These are phyloP conservation scores for Anarhynchus alexandrinus DNA, from an alignment of 2,113 vertebrate species.

Conservation along the genomic window DNA sequence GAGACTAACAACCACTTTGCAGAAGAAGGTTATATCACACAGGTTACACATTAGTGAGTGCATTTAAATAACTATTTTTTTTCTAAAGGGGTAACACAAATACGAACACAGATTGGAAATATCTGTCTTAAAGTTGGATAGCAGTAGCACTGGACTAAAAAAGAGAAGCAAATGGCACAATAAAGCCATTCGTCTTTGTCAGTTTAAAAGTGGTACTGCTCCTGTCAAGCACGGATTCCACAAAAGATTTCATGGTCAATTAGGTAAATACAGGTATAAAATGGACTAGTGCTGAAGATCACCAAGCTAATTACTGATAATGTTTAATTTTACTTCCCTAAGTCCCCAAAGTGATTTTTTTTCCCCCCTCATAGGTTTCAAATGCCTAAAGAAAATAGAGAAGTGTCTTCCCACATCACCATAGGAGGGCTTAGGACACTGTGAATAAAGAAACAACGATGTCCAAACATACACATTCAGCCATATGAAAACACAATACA, in stretches of 20 bases:
- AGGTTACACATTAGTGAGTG: neutral
- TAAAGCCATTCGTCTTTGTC: slow-evolving; percentile 75
- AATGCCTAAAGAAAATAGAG: slow-evolving; percentile 51
- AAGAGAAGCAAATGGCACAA: slow-evolving; percentile 48
- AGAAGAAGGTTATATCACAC: rapidly evolving
- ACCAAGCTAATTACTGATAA: slow-evolving; percentile 77
- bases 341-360: slow-evolving; percentile 64
- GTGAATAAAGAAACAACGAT: neutral
- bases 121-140: slow-evolving; percentile 51
- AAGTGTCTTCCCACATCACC: neutral
- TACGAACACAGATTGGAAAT: slow-evolving; percentile 44
- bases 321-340: slow-evolving; percentile 75
- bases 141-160: slow-evolving; percentile 11
- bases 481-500: neutral
- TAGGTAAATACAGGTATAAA: slow-evolving; percentile 79
- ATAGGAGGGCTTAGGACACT: slow-evolving; percentile 11
- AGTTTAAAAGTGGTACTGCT: slow-evolving; percentile 62
- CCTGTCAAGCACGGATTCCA: slow-evolving; percentile 60
- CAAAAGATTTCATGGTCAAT: slow-evolving; percentile 79
- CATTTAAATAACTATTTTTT: neutral
- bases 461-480: neutral
- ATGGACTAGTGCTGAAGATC: slow-evolving; percentile 70
- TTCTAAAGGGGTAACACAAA: slow-evolving; percentile 8
- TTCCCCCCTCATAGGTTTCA: slow-evolving; percentile 22
- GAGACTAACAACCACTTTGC: neutral